phyloP scores from a whole-genome alignment of 1,140 invertebrate genomes.

The Neuroterus valhalla region DNA sequence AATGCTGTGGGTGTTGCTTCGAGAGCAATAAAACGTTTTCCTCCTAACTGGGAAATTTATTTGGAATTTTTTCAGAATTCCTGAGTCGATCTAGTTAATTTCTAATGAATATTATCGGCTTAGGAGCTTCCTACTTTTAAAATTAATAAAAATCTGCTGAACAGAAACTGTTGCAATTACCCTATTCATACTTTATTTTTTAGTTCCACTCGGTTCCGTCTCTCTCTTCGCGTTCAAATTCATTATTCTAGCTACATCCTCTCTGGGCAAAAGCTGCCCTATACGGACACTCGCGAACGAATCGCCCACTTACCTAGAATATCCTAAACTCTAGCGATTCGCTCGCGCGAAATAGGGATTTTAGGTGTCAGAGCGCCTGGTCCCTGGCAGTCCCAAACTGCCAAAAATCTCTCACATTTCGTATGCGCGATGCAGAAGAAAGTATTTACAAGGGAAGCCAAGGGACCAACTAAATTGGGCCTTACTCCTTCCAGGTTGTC shows the following conservation, averaged over 20 bases:
- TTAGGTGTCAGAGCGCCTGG: conserved; percentile 17
- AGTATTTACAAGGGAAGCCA: conserved; percentile 30
- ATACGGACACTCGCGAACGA: conserved; percentile 49
- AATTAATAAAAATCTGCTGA: neutral
- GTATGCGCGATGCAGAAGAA: conserved; percentile 20
- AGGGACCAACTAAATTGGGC: conserved; percentile 13
- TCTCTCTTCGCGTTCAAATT: conserved; percentile 12
- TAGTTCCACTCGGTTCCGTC: conserved; percentile 5
- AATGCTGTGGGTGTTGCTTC: no score
- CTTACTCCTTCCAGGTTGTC: conserved; percentile 2
- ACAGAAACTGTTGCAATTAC: conserved; percentile 3
- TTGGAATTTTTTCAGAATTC: no score
- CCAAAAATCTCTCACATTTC: conserved; percentile 18
- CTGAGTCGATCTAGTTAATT: no score
- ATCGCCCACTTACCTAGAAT: conserved; percentile 55
- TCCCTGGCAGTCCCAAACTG: conserved; percentile 19
- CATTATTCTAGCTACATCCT: conserved; percentile 31
- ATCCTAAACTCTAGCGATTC: conserved; percentile 51
- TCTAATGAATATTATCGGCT: no score
- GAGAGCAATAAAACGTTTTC: no score
- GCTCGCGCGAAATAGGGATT: conserved; percentile 47
- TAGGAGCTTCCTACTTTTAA: no score
- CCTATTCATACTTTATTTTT: neutral
- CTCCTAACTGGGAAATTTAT: no score
- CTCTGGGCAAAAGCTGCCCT: conserved; percentile 13